These are phyloP conservation scores for Brachypteracias leptosomus DNA, from an alignment of 2,113 vertebrate species.

Conservation along the genomic window DNA sequence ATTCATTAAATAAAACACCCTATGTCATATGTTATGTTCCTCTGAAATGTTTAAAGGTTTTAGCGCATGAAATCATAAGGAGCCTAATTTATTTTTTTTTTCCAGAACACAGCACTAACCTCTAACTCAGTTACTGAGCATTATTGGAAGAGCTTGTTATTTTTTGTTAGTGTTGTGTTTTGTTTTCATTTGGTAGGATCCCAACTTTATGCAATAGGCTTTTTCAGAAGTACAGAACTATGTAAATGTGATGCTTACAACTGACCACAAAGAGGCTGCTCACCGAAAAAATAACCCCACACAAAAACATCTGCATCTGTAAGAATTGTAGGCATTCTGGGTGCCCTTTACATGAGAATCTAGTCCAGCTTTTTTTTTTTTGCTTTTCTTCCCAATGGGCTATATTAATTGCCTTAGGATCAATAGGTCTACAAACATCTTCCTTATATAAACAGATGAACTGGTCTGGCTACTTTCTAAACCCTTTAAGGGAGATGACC, in stretches of 20 bases:
- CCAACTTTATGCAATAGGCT: not conserved
- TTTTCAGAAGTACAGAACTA: conserved; percentile 29
- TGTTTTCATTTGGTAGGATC: conserved; percentile 34
- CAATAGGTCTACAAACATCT: conserved; percentile 55
- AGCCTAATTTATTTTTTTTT: not conserved
- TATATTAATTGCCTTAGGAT: conserved; percentile 44
- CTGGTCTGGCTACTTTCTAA: conserved; percentile 54
- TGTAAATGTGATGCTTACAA: conserved; percentile 9
- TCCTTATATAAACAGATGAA: conserved; percentile 49
- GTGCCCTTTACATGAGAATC: not conserved
- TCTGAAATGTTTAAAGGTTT: conserved; percentile 57
- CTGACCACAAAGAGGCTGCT: not conserved
- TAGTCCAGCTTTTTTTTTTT: not conserved
- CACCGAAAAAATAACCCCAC: not conserved
- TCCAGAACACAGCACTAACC: not conserved
- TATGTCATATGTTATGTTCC: conserved; percentile 18
- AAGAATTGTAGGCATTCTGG: not conserved
- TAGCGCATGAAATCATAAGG: conserved; percentile 36
- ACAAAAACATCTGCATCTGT: not conserved
- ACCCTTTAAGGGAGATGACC: conserved; percentile 38
- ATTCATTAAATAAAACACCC: conserved; percentile 61
- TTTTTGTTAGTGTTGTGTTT: not conserved
- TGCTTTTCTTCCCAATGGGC: not conserved
- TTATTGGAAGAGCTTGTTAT: not conserved
- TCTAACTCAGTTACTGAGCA: conserved; percentile 10